Evolutionary conservation across 2,888 invertebrate species (phyloP).

Genomic region (Limnephilus rhombicus): DNA sequence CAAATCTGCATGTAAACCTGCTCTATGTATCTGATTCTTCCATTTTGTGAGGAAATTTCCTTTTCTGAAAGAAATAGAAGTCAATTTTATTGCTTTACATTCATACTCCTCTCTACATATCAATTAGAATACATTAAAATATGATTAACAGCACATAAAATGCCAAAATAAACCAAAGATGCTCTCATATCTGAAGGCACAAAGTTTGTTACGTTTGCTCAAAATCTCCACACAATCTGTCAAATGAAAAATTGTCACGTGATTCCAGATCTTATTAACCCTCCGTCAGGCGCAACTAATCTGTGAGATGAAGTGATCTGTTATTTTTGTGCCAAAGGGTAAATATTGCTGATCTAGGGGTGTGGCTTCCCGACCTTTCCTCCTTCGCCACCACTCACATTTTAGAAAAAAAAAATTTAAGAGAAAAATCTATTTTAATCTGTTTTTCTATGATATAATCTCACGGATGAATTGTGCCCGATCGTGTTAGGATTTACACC

Average conservation of each 20-base stretch:
- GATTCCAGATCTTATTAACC: not conserved
- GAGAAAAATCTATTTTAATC: too few relatives aligned
- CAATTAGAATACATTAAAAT: not conserved
- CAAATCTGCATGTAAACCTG: not conserved
- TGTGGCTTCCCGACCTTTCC: too few relatives aligned
- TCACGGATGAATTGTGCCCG: too few relatives aligned
- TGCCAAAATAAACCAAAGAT: slow-evolving; percentile 38
- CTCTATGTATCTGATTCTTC: not conserved
- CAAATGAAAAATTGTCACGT: not conserved
- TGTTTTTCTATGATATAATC: too few relatives aligned
- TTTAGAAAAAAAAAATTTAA: too few relatives aligned
- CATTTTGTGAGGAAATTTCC: not conserved
- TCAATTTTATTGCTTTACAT: not conserved
- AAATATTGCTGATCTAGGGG: too few relatives aligned
- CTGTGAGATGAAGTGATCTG: too few relatives aligned
- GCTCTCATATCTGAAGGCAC: not conserved
- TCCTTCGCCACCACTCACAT: too few relatives aligned
- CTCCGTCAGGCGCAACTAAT: too few relatives aligned
- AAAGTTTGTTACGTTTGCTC: not conserved
- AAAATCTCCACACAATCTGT: not conserved
- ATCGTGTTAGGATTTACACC: too few relatives aligned
- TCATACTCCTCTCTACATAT: not conserved
- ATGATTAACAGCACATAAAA: not conserved
- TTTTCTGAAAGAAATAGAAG: not conserved
- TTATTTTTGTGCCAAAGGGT: too few relatives aligned